Base-by-base conservation (phyloP, 2,113 vertebrate species). In the Chunga burmeisteri region DNA sequence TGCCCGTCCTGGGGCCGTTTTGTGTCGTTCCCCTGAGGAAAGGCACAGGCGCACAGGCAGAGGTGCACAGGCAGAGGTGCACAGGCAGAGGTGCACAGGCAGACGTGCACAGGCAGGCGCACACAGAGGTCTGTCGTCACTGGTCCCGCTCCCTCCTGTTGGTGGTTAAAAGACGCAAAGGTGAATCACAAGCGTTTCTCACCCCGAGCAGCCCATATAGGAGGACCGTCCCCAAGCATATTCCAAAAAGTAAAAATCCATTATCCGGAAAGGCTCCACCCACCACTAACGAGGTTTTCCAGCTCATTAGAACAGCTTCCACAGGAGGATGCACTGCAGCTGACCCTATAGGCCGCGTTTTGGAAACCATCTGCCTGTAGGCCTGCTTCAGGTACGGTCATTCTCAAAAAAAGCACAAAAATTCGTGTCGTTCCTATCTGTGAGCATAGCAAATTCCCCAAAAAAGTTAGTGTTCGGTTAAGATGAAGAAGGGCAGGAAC, bases 401-500 rank as follows among this genome's bases (percentile, higher is more conserved):
- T 3, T 30, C 7, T 8, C 72, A 73, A 2, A 0, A 9, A n/a
- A 32, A 63, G 8, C 2, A 1, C 68, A 42, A 1, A 42, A 78
- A 21, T 13, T 9, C 55, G 0, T 0, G 1, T 2, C 63, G 2
- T 8, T 3, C 18, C 58, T 1, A 3, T 7, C 59, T 7, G 46
- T 0, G 1, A 7, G 74, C 1, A 2, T 2, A 9, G 38, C 44
- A 7, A 5, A 21, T 0, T 7, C 62, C 78, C 23, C 1, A 4
- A 52, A 71, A 4, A 16, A 44, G 59, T 2, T 7, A 2, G 30
- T 0, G 26, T 22, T 18, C 8, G 22, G 2, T 11, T 2, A 15
- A 29, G 44, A 3, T 2, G 3, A 9, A 21, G 81, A 1, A 15
- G 46, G 9, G 4, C 16, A 5, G 63, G 38, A 22, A 0, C 19